Evolutionary conservation across 1,140 invertebrate species (phyloP).

Genomic region (Drosophila kepulauana): DNA sequence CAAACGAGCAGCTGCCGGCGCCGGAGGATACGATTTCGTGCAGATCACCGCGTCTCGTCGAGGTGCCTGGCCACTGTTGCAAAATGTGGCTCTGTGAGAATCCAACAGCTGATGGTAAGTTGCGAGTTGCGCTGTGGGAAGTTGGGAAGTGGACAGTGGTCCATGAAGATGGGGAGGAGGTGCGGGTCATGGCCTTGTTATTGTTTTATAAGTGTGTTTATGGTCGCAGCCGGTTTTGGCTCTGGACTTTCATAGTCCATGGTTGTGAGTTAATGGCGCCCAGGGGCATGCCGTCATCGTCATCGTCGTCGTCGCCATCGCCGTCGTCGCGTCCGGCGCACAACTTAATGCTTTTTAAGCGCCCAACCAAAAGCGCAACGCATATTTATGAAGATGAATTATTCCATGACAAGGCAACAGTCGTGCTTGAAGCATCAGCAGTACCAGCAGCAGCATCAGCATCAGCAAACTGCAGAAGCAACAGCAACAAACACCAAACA

Average conservation of each 20-base stretch:
- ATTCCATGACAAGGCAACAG: slow-evolving; percentile 67
- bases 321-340: slow-evolving; percentile 53
- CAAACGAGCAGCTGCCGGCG: slow-evolving; percentile 89
- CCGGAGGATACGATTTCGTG: slow-evolving; percentile 86
- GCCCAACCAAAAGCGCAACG: slow-evolving; percentile 72
- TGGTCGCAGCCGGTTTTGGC: slow-evolving; percentile 43
- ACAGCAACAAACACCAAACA: not conserved
- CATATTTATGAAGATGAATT: slow-evolving; percentile 84
- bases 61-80: slow-evolving; percentile 89
- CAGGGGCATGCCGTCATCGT: slow-evolving; percentile 62
- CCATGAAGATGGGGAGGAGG: not conserved
- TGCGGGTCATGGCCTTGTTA: slow-evolving; percentile 56
- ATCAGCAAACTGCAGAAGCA: slow-evolving; percentile 18
- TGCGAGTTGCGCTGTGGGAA: slow-evolving; percentile 8
- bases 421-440: slow-evolving; percentile 15
- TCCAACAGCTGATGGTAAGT: slow-evolving; percentile 86
- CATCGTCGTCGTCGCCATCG: slow-evolving; percentile 25
- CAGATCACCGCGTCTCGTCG: slow-evolving; percentile 88
- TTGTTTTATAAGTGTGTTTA: slow-evolving; percentile 83
- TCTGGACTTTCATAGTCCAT: slow-evolving; percentile 4
- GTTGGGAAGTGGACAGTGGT: no score
- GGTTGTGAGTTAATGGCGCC: slow-evolving; percentile 69
- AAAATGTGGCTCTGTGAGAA: slow-evolving; percentile 91
- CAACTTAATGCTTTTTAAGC: slow-evolving; percentile 83
- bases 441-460: slow-evolving; percentile 10